Base-by-base conservation (phyloP, 2,113 vertebrate species). In the Corynorhinus townsendii region DNA sequence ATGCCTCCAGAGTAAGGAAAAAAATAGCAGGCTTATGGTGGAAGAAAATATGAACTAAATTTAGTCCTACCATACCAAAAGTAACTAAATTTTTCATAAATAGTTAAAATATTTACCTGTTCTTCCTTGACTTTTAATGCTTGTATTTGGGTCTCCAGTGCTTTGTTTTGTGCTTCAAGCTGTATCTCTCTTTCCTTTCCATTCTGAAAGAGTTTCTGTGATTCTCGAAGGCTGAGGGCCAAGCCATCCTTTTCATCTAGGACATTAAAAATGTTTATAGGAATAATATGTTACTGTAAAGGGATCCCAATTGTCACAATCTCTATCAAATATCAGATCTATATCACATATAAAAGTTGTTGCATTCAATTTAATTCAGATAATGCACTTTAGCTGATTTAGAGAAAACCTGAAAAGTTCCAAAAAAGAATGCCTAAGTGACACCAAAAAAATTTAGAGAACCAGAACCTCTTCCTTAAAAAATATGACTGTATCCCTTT, bases 191-290 rank as follows among this genome's bases (percentile, higher is more conserved):
- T 98, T 76, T 99, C 99, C 96, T 99, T 99, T 86, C 97, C 98
- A 85, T 98, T 98, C 96, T 99, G 99, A 93, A 99, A 97, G 72
- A 99, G 96, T 90, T 97, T 98, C 96, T 98, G 98, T 17, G 99
- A 99, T 95, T 99, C 99, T 91, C 83, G 98, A 76, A 99, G 98
- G 96, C 99, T 99, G 47, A 99, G 97, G 43, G 97, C 96, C 83
- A 99, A 98, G n/a, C 99, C 99, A 69, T 99, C 99, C 89, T 99
- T 99, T 97, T 99, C 99, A 98, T 99, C 99, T 99, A 88, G 71
- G 38, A 35, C 95, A 86, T 95, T 24, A 80, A 68, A 97, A 2
- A 93, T 62, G 19, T 35, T 80, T 64, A 80, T 9, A 69, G 59
- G 86, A 84, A 84, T 85, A 94, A 2, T 38, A 62, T 30, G 24